phyloP scores from a whole-genome alignment of 2,888 invertebrate genomes.

The Leucophenga montana region DNA sequence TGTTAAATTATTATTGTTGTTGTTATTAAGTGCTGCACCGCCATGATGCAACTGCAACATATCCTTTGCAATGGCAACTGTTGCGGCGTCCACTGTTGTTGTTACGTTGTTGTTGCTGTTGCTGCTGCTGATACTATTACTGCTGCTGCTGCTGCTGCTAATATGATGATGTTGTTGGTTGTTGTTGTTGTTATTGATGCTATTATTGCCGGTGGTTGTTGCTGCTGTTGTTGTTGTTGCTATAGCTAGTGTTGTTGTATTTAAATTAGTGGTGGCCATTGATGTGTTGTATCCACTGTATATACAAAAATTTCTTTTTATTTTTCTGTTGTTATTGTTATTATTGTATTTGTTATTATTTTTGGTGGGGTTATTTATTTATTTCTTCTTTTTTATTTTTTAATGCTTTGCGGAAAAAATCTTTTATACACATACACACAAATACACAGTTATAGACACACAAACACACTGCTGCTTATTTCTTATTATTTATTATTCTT shows the following conservation, averaged over 20 bases:
- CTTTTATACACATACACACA: slow-evolving; percentile 24
- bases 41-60: slow-evolving; percentile 71
- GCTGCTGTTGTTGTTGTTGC: slow-evolving; percentile 54
- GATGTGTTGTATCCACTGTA: slow-evolving; percentile 57
- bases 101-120: slow-evolving; percentile 42
- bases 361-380: slow-evolving; percentile 38
- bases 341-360: slow-evolving; percentile 34
- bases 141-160: slow-evolving; percentile 42
- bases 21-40: slow-evolving; percentile 59
- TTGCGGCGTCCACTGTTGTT: slow-evolving; percentile 66
- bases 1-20: slow-evolving; percentile 46
- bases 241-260: slow-evolving; percentile 46
- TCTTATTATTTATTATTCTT: neutral
- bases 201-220: slow-evolving; percentile 45
- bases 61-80: slow-evolving; percentile 71
- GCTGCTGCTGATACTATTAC: slow-evolving; percentile 36
- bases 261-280: slow-evolving; percentile 66
- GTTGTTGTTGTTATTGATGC: slow-evolving; percentile 30
- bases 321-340: slow-evolving; percentile 28
- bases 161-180: slow-evolving; percentile 35
- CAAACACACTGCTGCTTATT: slow-evolving; percentile 37
- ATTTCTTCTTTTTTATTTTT: slow-evolving; percentile 29
- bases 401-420: slow-evolving; percentile 25
- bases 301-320: neutral
- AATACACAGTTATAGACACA: slow-evolving; percentile 26